These are phyloP conservation scores for Coenobita brevimanus DNA, from an alignment of 1,140 invertebrate genomes.

Conservation along the genomic window DNA sequence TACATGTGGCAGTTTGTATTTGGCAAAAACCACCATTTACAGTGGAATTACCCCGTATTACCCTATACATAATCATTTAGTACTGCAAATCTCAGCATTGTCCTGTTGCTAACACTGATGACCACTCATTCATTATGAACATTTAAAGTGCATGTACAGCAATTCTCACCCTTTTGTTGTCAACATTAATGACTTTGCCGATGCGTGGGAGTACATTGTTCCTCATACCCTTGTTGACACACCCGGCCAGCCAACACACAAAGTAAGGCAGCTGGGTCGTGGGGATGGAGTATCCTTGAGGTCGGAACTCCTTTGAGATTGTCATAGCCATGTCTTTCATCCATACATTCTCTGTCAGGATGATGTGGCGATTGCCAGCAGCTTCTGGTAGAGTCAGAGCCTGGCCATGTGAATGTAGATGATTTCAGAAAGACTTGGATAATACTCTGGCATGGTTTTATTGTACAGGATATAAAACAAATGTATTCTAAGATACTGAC, in stretches of 20 bases:
- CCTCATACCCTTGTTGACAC: slow-evolving; percentile 75
- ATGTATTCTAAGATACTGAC: too few species aligned
- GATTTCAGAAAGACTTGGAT: too few species aligned
- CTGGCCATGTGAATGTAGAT: slow-evolving; percentile 58
- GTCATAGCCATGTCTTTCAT: slow-evolving; percentile 75
- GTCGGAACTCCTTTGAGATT: slow-evolving; percentile 74
- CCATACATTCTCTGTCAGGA: slow-evolving; percentile 73
- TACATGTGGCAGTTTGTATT: too few species aligned
- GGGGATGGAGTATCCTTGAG: slow-evolving; percentile 76
- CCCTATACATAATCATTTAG: too few species aligned
- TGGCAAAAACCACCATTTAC: too few species aligned
- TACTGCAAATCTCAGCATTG: too few species aligned
- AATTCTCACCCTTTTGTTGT: slow-evolving; percentile 75
- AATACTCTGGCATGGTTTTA: too few species aligned
- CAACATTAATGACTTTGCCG: slow-evolving; percentile 75
- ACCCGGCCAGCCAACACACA: slow-evolving; percentile 74
- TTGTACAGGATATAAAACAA: too few species aligned
- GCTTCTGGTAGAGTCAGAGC: slow-evolving; percentile 76
- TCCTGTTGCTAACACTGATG: too few species aligned
- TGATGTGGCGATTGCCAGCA: slow-evolving; percentile 75
- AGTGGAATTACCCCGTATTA: too few species aligned
- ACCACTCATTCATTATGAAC: too few species aligned
- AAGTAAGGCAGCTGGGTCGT: slow-evolving; percentile 75
- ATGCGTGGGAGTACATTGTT: slow-evolving; percentile 74
- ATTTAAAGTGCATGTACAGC: too few species aligned